A percentile compares a stretch with the other conserved stretches of the same genome.
Evolutionary conservation across 2,888 invertebrate species (phyloP).

Genomic region (Nomada fabriciana): DNA sequence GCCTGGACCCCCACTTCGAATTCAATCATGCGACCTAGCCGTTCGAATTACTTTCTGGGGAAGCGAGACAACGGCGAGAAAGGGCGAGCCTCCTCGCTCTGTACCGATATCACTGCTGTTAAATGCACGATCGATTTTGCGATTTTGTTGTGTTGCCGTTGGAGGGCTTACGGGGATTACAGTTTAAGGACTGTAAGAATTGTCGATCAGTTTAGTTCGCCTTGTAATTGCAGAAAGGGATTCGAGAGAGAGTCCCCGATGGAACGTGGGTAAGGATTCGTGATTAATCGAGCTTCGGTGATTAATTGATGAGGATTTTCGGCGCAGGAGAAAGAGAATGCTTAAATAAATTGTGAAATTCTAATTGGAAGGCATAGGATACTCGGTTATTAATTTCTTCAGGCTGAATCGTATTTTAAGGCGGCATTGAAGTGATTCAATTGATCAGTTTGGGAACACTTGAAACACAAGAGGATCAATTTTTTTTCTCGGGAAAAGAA

Average conservation of each 20-base stretch:
- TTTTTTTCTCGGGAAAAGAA: too few relatives aligned
- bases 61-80: background rate
- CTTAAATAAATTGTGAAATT: too few relatives aligned
- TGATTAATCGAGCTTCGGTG: background rate
- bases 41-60: constrained; percentile 3
- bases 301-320: background rate
- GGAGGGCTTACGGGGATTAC: background rate
- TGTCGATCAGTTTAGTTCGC: background rate
- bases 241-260: background rate
- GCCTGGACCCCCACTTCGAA: constrained; percentile 8
- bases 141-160: constrained; percentile 11
- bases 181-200: background rate
- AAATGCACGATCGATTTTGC: constrained; percentile 21
- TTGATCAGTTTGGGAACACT: too few relatives aligned
- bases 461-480: too few relatives aligned
- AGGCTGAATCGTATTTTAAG: too few relatives aligned
- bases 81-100: background rate
- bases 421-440: too few relatives aligned
- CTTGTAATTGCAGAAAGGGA: background rate
- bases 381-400: too few relatives aligned
- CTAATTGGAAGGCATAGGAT: too few relatives aligned
- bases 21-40: constrained; percentile 25
- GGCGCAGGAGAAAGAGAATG: background rate
- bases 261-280: background rate
- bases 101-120: background rate